Base-by-base conservation (phyloP, 2,888 invertebrate species). In the Archaeoteleia sp. region DNA sequence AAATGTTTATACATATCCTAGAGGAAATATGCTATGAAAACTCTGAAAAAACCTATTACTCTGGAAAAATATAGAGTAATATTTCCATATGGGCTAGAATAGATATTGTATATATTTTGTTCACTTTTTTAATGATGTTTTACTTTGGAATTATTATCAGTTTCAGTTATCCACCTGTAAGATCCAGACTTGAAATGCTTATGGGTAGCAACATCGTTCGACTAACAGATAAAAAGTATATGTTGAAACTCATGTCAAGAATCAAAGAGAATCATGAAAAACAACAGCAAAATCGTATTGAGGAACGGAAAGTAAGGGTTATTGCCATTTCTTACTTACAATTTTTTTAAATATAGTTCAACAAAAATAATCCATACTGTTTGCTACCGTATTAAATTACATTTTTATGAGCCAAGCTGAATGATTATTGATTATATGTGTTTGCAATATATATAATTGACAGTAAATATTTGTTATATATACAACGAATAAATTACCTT, bases 201-300 rank as follows among this genome's bases (percentile, higher is more conserved):
- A 91, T 92, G 91, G 91, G 91, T 48, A 89, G 89, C 15, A 91
- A 90, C 82, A 85, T 91, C 75, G 90, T 92, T 51, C 87, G 88
- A 73, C 87, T 92, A 60, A 91, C 91, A 1, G 91, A 92, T 83
- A 87, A 91, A 74, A 86, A 86, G 66, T 92, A 90, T 84, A 91
- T 93, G 91, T 88, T 87, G 66, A 88, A 88, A 15, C 86, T 92
- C 48, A 90, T 91, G 79, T 87, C 89, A 30, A 86, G 89, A 39
- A 89, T 92, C 70, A 86, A 89, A 25, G 88, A 88, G 34, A 91
- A 91, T 75, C 90, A 90, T 77, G 89, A 90, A 72, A 88, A 89
- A 68, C 87, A 87, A 67, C 90, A 91, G 85, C 87, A 89, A 73
- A 89, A 88, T 78, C 86, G 92, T 75, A 91, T 92, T 70, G 87